A percentile compares a stretch with the other conserved stretches of the same genome.
Evolutionary conservation across 2,113 vertebrate species (phyloP).

Genomic region (Diadophis punctatus): DNA sequence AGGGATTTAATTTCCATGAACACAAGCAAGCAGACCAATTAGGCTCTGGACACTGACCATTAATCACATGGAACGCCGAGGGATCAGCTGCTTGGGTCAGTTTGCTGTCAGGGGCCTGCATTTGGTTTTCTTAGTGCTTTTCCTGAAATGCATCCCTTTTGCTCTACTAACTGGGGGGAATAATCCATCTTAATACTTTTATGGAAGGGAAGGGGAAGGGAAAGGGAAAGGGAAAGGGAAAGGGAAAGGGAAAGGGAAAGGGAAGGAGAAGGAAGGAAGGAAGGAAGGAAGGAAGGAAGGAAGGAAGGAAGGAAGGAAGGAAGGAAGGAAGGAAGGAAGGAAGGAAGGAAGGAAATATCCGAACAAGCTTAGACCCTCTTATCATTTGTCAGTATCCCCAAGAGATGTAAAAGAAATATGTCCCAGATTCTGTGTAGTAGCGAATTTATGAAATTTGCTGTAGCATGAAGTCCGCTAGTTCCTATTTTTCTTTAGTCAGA

Average conservation of each 20-base stretch:
- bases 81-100: conserved; percentile 10
- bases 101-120: neutral
- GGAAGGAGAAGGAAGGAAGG: too few species aligned
- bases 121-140: neutral
- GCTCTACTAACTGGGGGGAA: neutral
- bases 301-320: neutral
- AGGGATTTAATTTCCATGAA: conserved; percentile 22
- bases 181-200: neutral
- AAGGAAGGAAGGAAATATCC: neutral
- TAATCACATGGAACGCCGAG: neutral
- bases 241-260: neutral
- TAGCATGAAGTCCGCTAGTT: neutral
- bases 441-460: neutral
- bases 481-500: neutral
- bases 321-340: neutral
- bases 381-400: neutral
- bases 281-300: too few species aligned
- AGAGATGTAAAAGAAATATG: neutral
- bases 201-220: neutral
- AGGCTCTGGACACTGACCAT: conserved; percentile 5
- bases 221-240: neutral
- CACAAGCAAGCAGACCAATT: conserved; percentile 13
- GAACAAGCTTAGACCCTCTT: neutral
- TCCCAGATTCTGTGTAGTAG: neutral
- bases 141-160: neutral